Evolutionary conservation across 2,888 invertebrate species (phyloP), one percentile per base, ranked within the genome.

Genomic region (Eupithecia subfuscata): DNA sequence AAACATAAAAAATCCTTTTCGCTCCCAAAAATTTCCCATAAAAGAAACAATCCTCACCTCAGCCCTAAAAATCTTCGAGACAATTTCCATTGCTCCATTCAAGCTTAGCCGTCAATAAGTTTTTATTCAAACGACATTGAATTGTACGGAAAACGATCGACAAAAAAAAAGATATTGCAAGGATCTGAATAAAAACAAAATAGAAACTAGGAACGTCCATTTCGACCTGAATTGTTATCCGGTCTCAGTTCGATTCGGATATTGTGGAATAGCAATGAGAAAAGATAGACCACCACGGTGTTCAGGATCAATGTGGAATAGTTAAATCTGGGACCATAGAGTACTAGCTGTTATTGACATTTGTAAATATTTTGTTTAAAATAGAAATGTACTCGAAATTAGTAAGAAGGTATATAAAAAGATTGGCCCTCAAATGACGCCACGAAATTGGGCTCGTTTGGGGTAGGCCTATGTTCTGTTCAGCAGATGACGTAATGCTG

Each of bases 41-140:
- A 76, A 76, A 71, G 74, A 71, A 71, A 76, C 76, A 76, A 76
- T 76, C 60, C 69, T 65, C 56, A 74, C 77, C 74, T 77, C 71
- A 68, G 60, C 60, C 64, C 60, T 69, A 5, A 63, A 74, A 64
- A 75, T 75, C 70, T 74, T 73, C 56, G 67, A 70, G 73, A 69
- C 69, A 70, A 77, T 72, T 76, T 76, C 69, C 71, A 78, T 69
- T 25, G 74, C 70, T 75, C 75, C 74, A 71, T 77, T 75, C 71
- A 78, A 76, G 76, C 76, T 76, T 72, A 77, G 77, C 70, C 74
- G 78, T 75, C 81, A 73, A 80, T 82, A 83, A 84, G 76, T 83
- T 83, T 85, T 84, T 85, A 81, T 83, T 82, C 79, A 75, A 81
- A 79, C 81, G 77, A 81, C 83, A 86, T 88, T 84, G 84, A 85